Conservation (phyloP, 2,113 vertebrate species). For the Carlito syrichta region DNA sequence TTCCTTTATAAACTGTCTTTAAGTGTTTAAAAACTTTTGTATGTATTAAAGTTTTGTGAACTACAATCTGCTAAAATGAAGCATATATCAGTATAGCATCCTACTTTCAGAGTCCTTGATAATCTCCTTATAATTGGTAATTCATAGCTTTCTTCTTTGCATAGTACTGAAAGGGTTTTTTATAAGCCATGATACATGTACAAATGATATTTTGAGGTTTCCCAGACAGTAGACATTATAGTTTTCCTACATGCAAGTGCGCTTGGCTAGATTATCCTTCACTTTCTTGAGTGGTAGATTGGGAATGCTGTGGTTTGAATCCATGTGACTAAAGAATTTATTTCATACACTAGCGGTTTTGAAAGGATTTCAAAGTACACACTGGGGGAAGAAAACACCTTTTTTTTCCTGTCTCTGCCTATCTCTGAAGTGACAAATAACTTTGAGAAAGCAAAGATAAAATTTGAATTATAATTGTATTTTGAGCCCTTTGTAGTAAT, state of each 20-base stretch:
- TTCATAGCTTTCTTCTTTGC: constrained; percentile 29
- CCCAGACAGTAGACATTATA: background rate
- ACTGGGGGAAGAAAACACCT: background rate
- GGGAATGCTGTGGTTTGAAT: constrained; percentile 54
- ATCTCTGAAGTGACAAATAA: background rate
- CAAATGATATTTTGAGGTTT: constrained; percentile 26
- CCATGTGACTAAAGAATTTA: constrained; percentile 42
- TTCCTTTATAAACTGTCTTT: background rate
- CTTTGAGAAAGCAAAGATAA: constrained; percentile 21
- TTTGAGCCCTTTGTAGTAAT: background rate
- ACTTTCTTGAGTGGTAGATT: constrained; percentile 22
- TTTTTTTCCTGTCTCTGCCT: background rate
- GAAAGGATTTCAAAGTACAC: constrained; percentile 22
- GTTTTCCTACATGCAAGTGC: background rate
- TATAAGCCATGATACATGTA: background rate
- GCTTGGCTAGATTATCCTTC: constrained; percentile 3
- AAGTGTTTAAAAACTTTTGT: constrained; percentile 6
- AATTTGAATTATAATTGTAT: background rate
- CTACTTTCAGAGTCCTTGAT: background rate
- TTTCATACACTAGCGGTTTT: constrained; percentile 45
- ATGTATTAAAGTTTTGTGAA: background rate
- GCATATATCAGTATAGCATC: background rate
- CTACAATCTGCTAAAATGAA: background rate
- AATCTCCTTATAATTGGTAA: constrained; percentile 37
- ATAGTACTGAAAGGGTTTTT: background rate